Conservation (phyloP, 1,140 invertebrate species). For the Drosophila willistoni region DNA sequence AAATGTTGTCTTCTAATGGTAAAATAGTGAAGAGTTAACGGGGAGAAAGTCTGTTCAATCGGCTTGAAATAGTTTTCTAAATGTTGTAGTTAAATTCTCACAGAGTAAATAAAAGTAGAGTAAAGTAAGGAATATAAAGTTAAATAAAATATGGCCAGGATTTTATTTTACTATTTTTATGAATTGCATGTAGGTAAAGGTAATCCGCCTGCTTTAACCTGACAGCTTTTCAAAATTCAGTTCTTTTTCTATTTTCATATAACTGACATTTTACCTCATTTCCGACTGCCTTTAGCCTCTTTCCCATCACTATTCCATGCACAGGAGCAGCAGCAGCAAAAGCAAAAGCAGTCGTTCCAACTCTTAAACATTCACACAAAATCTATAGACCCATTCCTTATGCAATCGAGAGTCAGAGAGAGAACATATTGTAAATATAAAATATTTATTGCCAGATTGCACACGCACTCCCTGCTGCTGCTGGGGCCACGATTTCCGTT, state of each 20-base stretch:
- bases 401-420: slow-evolving; percentile 1
- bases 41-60: too few species aligned
- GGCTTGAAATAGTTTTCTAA: too few species aligned
- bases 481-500: slow-evolving; percentile 17
- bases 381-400: slow-evolving; percentile 38
- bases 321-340: too few species aligned
- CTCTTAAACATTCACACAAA: slow-evolving; percentile 16
- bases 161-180: not conserved
- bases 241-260: not conserved
- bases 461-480: slow-evolving; percentile 43
- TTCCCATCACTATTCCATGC: too few species aligned
- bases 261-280: not conserved
- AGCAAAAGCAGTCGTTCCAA: not conserved
- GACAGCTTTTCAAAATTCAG: not conserved
- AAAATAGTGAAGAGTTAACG: too few species aligned
- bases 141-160: not conserved
- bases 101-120: too few species aligned
- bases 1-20: too few species aligned
- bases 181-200: not conserved
- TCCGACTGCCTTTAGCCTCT: not conserved
- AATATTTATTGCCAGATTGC: slow-evolving; percentile 77
- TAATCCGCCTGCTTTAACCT: not conserved
- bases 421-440: slow-evolving; percentile 68
- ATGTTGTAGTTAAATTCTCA: too few species aligned
- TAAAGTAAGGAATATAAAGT: not conserved